Base-by-base conservation (phyloP, 2,888 invertebrate species). In the Cepaea hortensis region DNA sequence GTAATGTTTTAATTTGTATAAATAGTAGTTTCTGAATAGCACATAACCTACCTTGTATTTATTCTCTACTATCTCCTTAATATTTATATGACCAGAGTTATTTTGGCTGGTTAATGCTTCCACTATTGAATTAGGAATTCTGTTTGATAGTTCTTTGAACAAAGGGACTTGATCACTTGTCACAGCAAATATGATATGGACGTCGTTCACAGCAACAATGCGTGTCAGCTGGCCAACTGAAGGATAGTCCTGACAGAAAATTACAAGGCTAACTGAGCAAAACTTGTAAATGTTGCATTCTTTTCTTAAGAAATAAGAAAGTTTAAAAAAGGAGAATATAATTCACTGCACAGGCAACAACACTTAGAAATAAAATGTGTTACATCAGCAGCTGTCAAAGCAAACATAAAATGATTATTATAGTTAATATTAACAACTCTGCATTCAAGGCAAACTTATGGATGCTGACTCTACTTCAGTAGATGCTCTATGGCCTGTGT, bases 131-230 rank as follows among this genome's bases (percentile, higher is more conserved):
- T 83, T 46, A n/a, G 83, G 86, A 13, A 87, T 79, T n/a, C 79
- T 76, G 18, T 72, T 35, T 20, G 83, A 77, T 3, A 87, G 70
- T 15, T 80, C 20, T 62, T 62, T 79, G 70, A 81, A 87, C 23
- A 84, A 48, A 13, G 48, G 9, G n/a, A 50, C 46, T 62, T 84
- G 86, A 48, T 77, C 72, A 11, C 96, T 95, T 0, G 98, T 98
- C 70, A 99, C 98, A 55, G 98, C 98, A 95, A 99, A 99, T 92
- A 99, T 99, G 76, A 99, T 96, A 94, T 99, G 99, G 91, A 99
- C 98, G 3, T 98, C 96, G 94, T 98, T 97, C 93, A 98, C 96
- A 93, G 97, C 97, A 50, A 98, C 97, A 96, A 97, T 95, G 96
- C 96, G 95, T 96, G 95, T 94, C n/a, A 95, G 93, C 95, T 99